Conservation (phyloP, 2,888 invertebrate genomes). For the Drosophila putrida region DNA sequence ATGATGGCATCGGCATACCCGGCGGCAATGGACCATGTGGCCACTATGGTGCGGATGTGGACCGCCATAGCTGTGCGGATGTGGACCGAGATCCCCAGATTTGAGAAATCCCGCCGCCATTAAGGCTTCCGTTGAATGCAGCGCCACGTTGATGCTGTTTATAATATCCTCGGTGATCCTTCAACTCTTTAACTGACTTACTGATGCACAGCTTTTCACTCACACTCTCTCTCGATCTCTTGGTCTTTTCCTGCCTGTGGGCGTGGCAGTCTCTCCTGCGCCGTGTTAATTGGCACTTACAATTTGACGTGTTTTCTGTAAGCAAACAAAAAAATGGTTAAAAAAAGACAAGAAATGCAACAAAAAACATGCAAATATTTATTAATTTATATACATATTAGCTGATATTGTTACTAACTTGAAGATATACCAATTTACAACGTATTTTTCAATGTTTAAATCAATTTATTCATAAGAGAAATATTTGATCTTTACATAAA, state of each 20-base stretch:
- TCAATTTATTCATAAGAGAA: no score
- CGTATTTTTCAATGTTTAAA: no score
- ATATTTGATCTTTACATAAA: no score
- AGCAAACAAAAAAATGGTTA: not conserved
- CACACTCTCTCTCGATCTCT: constrained; percentile 6
- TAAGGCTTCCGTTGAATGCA: constrained; percentile 86
- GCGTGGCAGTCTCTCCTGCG: constrained; percentile 6
- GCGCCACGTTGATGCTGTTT: constrained; percentile 85
- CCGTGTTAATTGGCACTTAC: not conserved
- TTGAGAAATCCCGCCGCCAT: constrained; percentile 86
- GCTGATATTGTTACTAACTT: no score
- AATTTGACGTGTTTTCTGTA: not conserved
- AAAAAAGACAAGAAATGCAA: not conserved
- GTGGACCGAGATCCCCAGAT: constrained; percentile 85
- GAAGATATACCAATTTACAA: no score
- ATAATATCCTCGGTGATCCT: constrained; percentile 40
- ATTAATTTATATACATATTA: no score
- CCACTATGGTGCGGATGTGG: constrained; percentile 85
- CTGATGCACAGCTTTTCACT: constrained; percentile 3
- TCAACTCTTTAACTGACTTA: constrained; percentile 11
- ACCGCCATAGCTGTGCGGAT: constrained; percentile 85
- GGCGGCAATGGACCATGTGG: constrained; percentile 85
- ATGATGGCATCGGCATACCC: constrained; percentile 86
- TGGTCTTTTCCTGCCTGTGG: constrained; percentile 19
- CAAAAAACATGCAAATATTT: no score